A percentile compares a stretch with the other conserved stretches of the same genome.
Evolutionary conservation across 1,140 invertebrate species (phyloP).

Genomic region (Cheumatopsyche charites): DNA sequence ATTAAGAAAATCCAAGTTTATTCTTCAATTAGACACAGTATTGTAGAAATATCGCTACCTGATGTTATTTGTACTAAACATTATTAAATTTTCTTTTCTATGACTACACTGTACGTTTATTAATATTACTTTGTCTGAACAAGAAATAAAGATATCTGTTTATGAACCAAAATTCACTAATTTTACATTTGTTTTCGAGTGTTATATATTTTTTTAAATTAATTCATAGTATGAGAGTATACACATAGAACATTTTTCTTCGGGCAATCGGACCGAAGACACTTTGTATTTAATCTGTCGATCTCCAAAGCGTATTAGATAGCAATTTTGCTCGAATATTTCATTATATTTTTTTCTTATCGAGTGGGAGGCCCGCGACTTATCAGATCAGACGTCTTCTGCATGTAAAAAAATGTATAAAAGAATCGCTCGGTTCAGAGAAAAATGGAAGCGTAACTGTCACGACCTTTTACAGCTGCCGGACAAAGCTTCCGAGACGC

Average conservation of each 20-base stretch:
- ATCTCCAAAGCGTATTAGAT: too few species aligned
- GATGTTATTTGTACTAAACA: neutral
- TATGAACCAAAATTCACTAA: too few species aligned
- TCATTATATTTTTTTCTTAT: too few species aligned
- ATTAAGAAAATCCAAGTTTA: neutral
- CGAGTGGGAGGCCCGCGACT: constrained; percentile 7
- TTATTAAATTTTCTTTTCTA: neutral
- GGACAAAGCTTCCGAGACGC: constrained; percentile 35
- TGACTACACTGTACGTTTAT: neutral
- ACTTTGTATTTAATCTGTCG: too few species aligned
- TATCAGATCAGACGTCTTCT: constrained; percentile 23
- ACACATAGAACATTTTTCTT: too few species aligned
- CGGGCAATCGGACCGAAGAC: too few species aligned
- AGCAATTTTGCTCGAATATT: too few species aligned
- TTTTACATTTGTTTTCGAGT: too few species aligned
- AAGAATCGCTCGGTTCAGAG: neutral
- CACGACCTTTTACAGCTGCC: constrained; percentile 23
- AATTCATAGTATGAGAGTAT: too few species aligned
- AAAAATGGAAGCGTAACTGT: constrained; percentile 21
- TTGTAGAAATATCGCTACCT: neutral
- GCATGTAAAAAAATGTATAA: neutral
- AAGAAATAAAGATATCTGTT: too few species aligned
- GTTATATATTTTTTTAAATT: too few species aligned
- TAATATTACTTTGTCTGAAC: neutral
- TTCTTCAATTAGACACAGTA: neutral